These are phyloP conservation scores for Leptopterna dolabrata DNA, from an alignment of 2,888 invertebrate species.

Conservation along the genomic window DNA sequence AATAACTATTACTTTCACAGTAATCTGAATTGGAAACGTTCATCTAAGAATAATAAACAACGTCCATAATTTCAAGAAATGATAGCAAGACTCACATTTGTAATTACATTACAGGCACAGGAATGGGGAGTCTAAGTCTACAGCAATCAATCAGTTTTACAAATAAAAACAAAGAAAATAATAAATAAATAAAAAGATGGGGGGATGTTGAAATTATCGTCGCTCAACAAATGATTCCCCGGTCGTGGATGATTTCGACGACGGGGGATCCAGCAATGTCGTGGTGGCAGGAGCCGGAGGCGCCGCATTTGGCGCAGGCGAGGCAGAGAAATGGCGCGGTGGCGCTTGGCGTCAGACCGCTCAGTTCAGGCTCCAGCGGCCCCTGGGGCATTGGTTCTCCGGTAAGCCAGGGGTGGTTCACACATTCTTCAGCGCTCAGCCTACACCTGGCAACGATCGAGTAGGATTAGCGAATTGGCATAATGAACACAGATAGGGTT, in stretches of 20 bases:
- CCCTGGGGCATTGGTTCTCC: constrained; percentile 61
- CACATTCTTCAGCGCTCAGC: constrained; percentile 87
- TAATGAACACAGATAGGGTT: too few relatives aligned
- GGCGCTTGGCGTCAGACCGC: constrained; percentile 59
- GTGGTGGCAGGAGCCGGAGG: constrained; percentile 68
- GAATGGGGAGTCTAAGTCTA: not conserved
- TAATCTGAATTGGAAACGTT: too few relatives aligned
- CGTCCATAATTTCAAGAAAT: too few relatives aligned
- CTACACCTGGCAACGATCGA: constrained; percentile 88
- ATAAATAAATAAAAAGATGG: not conserved
- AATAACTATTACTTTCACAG: too few relatives aligned
- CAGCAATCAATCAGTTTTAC: not conserved
- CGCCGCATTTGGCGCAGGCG: constrained; percentile 69
- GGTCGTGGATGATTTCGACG: constrained; percentile 55
- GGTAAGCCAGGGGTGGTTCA: constrained; percentile 88
- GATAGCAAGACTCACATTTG: too few relatives aligned
- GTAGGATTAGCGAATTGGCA: too few relatives aligned
- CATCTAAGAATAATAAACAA: too few relatives aligned
- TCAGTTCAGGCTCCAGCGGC: constrained; percentile 55
- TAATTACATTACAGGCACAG: not conserved
- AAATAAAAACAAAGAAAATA: not conserved
- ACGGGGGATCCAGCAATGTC: constrained; percentile 64
- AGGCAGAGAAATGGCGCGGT: constrained; percentile 63
- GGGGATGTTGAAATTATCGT: not conserved
- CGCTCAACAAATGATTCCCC: constrained; percentile 50